Evolutionary conservation across 2,888 invertebrate genomes (phyloP), one percentile per base, ranked within the genome.

Genomic region (Congeria kusceri): DNA sequence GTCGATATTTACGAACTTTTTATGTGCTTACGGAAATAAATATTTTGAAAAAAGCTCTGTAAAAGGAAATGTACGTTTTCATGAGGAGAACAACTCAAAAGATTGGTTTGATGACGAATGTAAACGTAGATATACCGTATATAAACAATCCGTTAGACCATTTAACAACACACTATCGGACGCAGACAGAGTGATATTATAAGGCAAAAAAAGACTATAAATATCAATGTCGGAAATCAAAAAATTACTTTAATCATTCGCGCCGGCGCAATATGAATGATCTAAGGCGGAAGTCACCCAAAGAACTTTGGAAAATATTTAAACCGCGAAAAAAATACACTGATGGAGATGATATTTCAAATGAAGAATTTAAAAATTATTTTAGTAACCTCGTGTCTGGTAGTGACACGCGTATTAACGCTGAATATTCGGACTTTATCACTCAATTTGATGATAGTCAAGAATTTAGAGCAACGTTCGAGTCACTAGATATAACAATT

Each of bases 301-400:
- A 3, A 25, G 9, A 53, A 25, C n/a, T 53, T n/a, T 53, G 53
- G 53, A 53, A 53, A 53, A 53, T 53, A 53, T 53, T 53, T 53
- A 3, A 53, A 53, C 11, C 39, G 25, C 25, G 53, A 20, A 3
- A 49, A 49, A 4, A 49, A 49, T 49, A 4, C 5, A 15, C 18
- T 49, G 20, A 4, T 15, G 49, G 49, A 20, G 49, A 49, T 15
- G 20, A 18, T 49, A 49, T 49, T 49, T 49, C 49, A 9, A 49
- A 9, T 49, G 49, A 49, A 20, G 49, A 49, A 49, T 20, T 49
- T 49, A 18, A 49, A 49, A 49, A 20, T 15, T 49, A 18, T 32
- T 49, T 49, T 20, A 49, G 49, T 49, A 49, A 4, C 15, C 49
- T 49, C 20, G 15, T 49, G 49, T 49, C 49, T 20, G 49, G 49